Conservation (phyloP, 2,888 invertebrate genomes). For the Archips crataeganus region DNA sequence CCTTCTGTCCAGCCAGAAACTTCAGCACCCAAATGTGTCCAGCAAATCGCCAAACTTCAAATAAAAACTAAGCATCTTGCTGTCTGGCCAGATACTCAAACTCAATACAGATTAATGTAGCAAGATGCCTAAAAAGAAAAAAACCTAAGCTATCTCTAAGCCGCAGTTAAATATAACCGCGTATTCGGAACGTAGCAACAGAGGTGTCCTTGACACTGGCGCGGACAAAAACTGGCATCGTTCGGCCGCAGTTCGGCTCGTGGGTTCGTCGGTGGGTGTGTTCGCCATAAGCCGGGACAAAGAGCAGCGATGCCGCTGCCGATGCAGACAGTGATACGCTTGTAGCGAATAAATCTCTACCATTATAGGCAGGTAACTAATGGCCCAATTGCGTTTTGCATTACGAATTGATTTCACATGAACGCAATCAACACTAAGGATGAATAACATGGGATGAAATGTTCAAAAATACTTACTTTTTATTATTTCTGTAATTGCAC, state of each 20-base stretch:
- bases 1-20: no score
- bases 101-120: constrained; percentile 1
- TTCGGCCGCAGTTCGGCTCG: constrained; percentile 73
- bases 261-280: constrained; percentile 77
- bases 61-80: neutral
- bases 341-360: neutral
- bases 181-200: constrained; percentile 65
- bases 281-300: constrained; percentile 57
- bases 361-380: neutral
- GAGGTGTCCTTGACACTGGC: constrained; percentile 81
- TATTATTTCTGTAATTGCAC: no score
- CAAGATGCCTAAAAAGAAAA: neutral
- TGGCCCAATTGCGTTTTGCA: neutral
- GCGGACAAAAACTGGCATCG: constrained; percentile 73
- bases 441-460: neutral
- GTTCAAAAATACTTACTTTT: no score
- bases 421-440: no score
- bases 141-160: constrained; percentile 28
- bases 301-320: constrained; percentile 20
- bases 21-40: no score
- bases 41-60: no score
- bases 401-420: neutral
- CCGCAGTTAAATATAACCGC: constrained; percentile 42
- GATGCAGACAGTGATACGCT: neutral
- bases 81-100: neutral